Evolutionary conservation across 2,888 invertebrate species (phyloP), one percentile per base, ranked within the genome.

Genomic region (Hipparchia semele): DNA sequence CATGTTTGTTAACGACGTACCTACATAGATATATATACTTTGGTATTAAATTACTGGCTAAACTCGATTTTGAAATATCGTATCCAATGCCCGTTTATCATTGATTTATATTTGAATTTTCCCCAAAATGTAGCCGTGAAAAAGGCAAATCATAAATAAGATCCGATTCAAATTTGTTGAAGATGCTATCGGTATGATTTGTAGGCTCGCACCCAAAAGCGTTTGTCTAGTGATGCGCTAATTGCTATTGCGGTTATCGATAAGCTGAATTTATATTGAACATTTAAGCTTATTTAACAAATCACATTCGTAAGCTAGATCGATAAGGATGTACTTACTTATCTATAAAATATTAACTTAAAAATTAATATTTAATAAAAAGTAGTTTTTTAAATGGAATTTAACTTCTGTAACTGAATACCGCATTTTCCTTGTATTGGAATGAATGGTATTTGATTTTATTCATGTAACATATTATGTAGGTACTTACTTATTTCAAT

Each of bases 101-200:
- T 83, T 90, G 90, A 93, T 91, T 92, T 92, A 92, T 92, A 87
- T 87, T 87, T 84, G 86, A 91, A 84, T 92, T 92, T 92, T 91
- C 91, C 91, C 91, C 84, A 91, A 92, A 92, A 90, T 89, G 89
- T 90, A 90, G 88, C 93, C 89, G 93, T 93, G 92, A 94, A 94
- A 94, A 92, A 92, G 92, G 91, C 93, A 91, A 93, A 94, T 94
- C 94, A 91, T 94, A 94, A 94, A 94, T 93, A 94, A 94, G 92
- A 92, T 94, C 94, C 93, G 94, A 93, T 94, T 94, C 94, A 94
- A 94, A 94, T 94, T 94, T 94, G 94, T 94, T 91, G 91, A 93
- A 93, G 94, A 94, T 94, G 91, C 86, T 94, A 94, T 94, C 94
- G 82, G 84, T 87, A 90, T 94, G 94, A 94, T 94, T 94, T 94